Evolutionary conservation across 2,888 invertebrate species (phyloP).

Genomic region (Dioctria linearis): DNA sequence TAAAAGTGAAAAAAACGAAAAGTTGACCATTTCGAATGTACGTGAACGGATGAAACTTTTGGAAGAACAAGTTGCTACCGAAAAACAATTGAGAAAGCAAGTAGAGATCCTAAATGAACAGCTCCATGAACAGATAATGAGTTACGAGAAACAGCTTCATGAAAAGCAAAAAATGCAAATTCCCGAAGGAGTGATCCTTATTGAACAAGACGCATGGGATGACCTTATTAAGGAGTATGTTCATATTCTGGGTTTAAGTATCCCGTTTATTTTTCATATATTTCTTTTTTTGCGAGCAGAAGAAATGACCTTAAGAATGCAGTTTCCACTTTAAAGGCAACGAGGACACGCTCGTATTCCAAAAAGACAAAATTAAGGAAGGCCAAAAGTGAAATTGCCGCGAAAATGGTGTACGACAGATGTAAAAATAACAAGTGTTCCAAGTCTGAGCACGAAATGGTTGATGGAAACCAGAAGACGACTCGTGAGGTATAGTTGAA

Average conservation of each 20-base stretch:
- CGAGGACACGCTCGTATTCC: slow-evolving; percentile 43
- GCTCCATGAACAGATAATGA: slow-evolving; percentile 75
- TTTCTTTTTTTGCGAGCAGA: slow-evolving; percentile 56
- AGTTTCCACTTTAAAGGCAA: neutral
- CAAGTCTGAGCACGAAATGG: slow-evolving; percentile 46
- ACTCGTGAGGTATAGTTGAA: neutral
- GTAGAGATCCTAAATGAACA: slow-evolving; percentile 76
- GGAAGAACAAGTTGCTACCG: slow-evolving; percentile 76
- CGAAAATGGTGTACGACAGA: neutral
- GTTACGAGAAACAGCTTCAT: slow-evolving; percentile 64
- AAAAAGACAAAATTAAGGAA: slow-evolving; percentile 62
- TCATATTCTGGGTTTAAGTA: neutral
- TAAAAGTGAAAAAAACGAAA: slow-evolving; percentile 60
- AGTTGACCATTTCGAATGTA: slow-evolving; percentile 64
- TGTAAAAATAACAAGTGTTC: slow-evolving; percentile 36
- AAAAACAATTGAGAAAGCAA: slow-evolving; percentile 76
- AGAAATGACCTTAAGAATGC: slow-evolving; percentile 63
- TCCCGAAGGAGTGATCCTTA: slow-evolving; percentile 65
- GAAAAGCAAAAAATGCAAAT: slow-evolving; percentile 57
- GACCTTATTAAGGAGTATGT: slow-evolving; percentile 65
- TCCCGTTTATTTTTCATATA: neutral
- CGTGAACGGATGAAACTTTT: slow-evolving; percentile 68
- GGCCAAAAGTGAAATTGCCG: slow-evolving; percentile 67
- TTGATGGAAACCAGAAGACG: neutral
- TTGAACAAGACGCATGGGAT: slow-evolving; percentile 64